A percentile compares a stretch with the other conserved stretches of the same genome.
Evolutionary conservation across 2,113 vertebrate species (phyloP).

Genomic region (Suncus etruscus): DNA sequence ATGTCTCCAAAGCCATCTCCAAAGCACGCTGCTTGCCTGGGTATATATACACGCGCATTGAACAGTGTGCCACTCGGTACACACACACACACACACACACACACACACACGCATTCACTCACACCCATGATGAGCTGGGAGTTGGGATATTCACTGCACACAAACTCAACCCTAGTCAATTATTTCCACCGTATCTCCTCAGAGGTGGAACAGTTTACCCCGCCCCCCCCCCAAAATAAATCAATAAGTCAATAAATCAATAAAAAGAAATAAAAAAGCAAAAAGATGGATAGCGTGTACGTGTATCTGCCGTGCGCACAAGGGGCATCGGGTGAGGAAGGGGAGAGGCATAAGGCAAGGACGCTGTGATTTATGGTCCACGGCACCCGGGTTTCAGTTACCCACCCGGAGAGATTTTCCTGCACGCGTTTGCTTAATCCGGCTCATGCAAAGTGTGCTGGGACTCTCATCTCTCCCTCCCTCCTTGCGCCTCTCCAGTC

Average conservation of each 20-base stretch:
- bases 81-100: neutral
- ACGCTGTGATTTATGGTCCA: conserved; percentile 73
- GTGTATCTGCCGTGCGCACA: neutral
- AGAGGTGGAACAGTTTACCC: conserved; percentile 83
- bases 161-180: conserved; percentile 82
- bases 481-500: conserved; percentile 69
- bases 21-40: neutral
- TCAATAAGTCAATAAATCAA: neutral
- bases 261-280: no score
- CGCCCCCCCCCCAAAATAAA: neutral
- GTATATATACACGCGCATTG: neutral
- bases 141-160: conserved; percentile 63
- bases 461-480: conserved; percentile 71
- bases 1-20: neutral
- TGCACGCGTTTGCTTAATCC: conserved; percentile 64
- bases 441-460: conserved; percentile 63
- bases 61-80: no score
- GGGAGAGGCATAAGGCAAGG: conserved; percentile 35
- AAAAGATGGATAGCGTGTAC: neutral
- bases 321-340: neutral
- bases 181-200: conserved; percentile 79
- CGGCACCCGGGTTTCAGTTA: conserved; percentile 74
- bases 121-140: neutral
- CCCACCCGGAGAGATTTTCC: conserved; percentile 29
- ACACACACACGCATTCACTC: neutral